A percentile compares a stretch with the other conserved stretches of the same genome.
These are phyloP conservation scores for Apistogramma diplotaenia DNA, from an alignment of 2,113 vertebrate genomes.

Conservation along the genomic window DNA sequence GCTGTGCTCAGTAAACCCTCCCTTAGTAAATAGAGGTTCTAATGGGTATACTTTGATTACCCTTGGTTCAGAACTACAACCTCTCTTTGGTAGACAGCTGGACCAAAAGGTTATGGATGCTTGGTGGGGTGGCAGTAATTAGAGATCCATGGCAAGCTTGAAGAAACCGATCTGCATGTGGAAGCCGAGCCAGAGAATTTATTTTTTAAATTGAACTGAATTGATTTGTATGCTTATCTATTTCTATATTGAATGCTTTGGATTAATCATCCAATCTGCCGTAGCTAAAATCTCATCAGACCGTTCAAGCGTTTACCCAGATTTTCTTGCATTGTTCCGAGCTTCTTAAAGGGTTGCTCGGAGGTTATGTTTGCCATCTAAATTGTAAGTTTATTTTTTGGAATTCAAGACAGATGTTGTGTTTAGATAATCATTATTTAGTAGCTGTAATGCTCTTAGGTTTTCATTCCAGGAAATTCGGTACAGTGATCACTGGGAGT, in stretches of 20 bases:
- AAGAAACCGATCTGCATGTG: slow-evolving; percentile 38
- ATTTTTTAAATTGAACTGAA: slow-evolving; percentile 26
- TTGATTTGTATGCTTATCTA: background rate
- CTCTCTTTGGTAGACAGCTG: slow-evolving; percentile 50
- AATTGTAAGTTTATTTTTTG: background rate
- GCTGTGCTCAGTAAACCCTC: slow-evolving; percentile 39
- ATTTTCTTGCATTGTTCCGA: slow-evolving; percentile 5
- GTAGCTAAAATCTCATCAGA: slow-evolving; percentile 40
- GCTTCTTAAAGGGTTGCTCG: slow-evolving; percentile 20
- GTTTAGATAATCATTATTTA: background rate
- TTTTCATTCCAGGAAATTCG: background rate
- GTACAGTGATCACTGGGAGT: background rate
- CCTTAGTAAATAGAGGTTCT: slow-evolving; percentile 60
- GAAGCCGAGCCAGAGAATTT: slow-evolving; percentile 8
- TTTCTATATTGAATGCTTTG: background rate
- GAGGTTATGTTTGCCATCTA: slow-evolving; percentile 5
- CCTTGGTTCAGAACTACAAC: slow-evolving; percentile 22
- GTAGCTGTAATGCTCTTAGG: background rate
- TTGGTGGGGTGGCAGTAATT: slow-evolving; percentile 44
- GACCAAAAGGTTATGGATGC: slow-evolving; percentile 40
- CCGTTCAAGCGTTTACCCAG: background rate
- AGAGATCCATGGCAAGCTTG: slow-evolving; percentile 52
- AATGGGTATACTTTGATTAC: slow-evolving; percentile 56
- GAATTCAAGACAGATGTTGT: background rate
- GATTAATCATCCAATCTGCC: slow-evolving; percentile 36